Evolutionary conservation across 2,888 invertebrate genomes (phyloP).

Genomic region (Coleophora flavipennella): DNA sequence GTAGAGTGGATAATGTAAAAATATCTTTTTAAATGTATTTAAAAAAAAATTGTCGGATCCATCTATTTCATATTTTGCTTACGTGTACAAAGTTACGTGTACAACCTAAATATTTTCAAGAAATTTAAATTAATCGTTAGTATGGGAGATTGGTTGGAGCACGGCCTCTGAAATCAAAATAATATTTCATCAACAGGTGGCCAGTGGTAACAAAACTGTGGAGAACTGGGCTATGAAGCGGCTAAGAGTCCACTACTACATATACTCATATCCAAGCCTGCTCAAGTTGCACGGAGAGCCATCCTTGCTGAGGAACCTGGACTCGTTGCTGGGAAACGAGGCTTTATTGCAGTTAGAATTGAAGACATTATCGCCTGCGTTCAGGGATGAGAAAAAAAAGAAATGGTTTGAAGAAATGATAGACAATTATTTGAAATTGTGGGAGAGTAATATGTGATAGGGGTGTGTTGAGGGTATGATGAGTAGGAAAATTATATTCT

Average conservation of each 20-base stretch:
- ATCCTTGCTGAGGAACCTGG: slow-evolving; percentile 77
- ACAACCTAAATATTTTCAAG: too few relatives aligned
- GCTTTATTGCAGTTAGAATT: slow-evolving; percentile 87
- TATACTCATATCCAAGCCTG: slow-evolving; percentile 85
- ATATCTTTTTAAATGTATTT: too few relatives aligned
- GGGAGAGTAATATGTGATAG: slow-evolving; percentile 89
- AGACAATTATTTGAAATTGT: slow-evolving; percentile 90
- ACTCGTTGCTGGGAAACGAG: slow-evolving; percentile 83
- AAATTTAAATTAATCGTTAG: too few relatives aligned
- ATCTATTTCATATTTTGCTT: too few relatives aligned
- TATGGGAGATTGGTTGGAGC: too few relatives aligned
- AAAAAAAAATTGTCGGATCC: too few relatives aligned
- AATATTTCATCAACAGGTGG: slow-evolving; percentile 55
- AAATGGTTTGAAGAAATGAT: slow-evolving; percentile 91
- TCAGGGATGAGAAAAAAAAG: slow-evolving; percentile 81
- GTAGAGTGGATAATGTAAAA: too few relatives aligned
- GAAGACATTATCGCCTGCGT: slow-evolving; percentile 83
- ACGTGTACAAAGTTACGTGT: too few relatives aligned
- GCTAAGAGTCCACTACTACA: slow-evolving; percentile 82
- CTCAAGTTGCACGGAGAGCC: slow-evolving; percentile 87
- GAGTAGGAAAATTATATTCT: too few relatives aligned
- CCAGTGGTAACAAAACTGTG: slow-evolving; percentile 84
- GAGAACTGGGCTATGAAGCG: slow-evolving; percentile 83
- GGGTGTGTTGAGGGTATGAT: slow-evolving; percentile 4
- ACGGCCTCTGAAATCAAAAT: too few relatives aligned